Conservation (phyloP, 2,797 vertebrate genomes). For the Telmatherina bonti region DNA sequence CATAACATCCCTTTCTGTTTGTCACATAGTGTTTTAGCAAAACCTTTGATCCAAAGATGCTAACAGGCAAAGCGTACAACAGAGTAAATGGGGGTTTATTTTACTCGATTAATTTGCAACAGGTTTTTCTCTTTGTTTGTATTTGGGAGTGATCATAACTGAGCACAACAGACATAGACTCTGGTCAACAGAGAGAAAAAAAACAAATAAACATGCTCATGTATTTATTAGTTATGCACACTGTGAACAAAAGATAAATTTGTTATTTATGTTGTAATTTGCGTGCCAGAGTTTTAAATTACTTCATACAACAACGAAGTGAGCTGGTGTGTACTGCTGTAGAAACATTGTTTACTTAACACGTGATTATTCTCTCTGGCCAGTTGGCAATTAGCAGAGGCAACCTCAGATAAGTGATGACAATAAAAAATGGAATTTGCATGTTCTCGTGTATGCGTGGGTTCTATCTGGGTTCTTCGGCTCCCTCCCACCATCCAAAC, state of each 20-base stretch:
- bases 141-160: background rate
- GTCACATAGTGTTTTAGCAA: too few species aligned
- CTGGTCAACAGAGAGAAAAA: background rate
- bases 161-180: background rate
- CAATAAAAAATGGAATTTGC: too few species aligned
- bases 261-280: background rate
- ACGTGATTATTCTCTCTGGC: background rate
- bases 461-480: too few species aligned
- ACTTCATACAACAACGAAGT: background rate
- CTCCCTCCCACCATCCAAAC: too few species aligned
- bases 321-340: constrained; percentile 1
- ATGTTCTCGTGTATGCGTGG: too few species aligned
- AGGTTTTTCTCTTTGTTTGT: background rate
- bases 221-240: background rate
- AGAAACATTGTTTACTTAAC: background rate
- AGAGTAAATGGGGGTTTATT: background rate
- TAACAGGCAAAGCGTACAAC: too few species aligned
- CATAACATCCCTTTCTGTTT: too few species aligned
- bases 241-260: background rate
- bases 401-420: too few species aligned
- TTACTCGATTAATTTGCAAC: too few species aligned
- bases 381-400: too few species aligned
- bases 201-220: background rate
- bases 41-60: too few species aligned
- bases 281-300: background rate